These are phyloP conservation scores for Ophonus ardosiacus DNA, from an alignment of 2,888 invertebrate species.

Conservation along the genomic window DNA sequence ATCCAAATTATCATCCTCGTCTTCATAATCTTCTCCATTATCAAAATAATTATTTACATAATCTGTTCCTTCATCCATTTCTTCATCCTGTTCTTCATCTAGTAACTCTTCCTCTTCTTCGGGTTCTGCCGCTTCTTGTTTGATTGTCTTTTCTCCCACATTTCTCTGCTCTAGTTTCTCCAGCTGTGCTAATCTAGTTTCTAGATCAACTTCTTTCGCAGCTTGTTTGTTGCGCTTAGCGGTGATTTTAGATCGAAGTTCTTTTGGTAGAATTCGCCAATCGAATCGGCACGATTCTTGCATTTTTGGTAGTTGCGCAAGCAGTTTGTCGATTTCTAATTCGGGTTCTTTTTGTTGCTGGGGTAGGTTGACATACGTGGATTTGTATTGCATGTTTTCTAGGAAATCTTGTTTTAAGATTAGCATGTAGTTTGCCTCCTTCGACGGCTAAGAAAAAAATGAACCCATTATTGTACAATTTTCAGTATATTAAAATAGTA, in stretches of 20 bases:
- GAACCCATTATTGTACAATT: no score
- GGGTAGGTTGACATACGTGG: constrained; percentile 79
- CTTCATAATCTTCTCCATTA: constrained; percentile 91
- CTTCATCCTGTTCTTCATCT: constrained; percentile 85
- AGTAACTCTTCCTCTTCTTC: constrained; percentile 79
- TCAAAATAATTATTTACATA: constrained; percentile 93
- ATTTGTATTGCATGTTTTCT: constrained; percentile 84
- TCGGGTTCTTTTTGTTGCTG: constrained; percentile 77
- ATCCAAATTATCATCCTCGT: constrained; percentile 91
- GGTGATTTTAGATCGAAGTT: constrained; percentile 78
- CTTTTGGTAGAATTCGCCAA: constrained; percentile 82
- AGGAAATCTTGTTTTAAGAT: constrained; percentile 86
- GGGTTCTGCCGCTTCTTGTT: constrained; percentile 76
- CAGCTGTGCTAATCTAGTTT: constrained; percentile 74
- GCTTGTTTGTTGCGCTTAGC: constrained; percentile 72
- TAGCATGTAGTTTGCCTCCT: constrained; percentile 83
- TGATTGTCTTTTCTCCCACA: constrained; percentile 72
- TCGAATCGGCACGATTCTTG: constrained; percentile 77
- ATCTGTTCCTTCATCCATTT: constrained; percentile 93
- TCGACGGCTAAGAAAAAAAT: constrained; percentile 69
- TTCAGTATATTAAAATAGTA: no score
- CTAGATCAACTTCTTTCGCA: constrained; percentile 72
- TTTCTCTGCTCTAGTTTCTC: constrained; percentile 83
- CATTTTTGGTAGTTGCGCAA: constrained; percentile 75
- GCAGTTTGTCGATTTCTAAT: constrained; percentile 79